Base-by-base conservation (phyloP, 2,113 vertebrate genomes). In the Oncorhynchus gorbuscha region DNA sequence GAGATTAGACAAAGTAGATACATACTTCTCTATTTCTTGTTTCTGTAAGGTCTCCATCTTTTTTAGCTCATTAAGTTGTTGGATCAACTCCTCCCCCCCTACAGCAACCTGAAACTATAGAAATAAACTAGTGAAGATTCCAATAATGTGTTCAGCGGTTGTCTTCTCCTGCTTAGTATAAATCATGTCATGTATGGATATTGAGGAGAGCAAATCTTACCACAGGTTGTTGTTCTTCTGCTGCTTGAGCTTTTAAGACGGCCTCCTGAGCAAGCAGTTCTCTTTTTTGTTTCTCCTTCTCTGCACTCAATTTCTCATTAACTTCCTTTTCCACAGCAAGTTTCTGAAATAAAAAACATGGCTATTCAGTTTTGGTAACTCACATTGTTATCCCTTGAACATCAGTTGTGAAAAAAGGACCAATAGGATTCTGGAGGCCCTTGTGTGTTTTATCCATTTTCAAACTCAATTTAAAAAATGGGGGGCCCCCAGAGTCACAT, bases 11-110 rank as follows among this genome's bases (percentile, higher is more conserved):
- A 45, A 2, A 67, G 65, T 20, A 35, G 32, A n/a, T 11, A 35
- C 30, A 35, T 62, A 86, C 86, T 80, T 89, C 79, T 88, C 76
- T n/a, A 35, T 22, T 8, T 51, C 83, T 79, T 73, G 81, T 26
- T 14, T 89, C 76, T 89, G 82, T 0, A 68, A 20, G 28, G 66
- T 70, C 82, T 45, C 39, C 39, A 3, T 30, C 35, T 69, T 24
- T 73, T 73, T 85, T 45, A 92, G 55, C 9, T 39, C 58, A 64
- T 74, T 18, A 5, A 85, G 58, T 81, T 83, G 67, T 6, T 49
- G 62, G 14, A 59, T 79, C 75, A 78, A 18, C 72, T 77, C 72
- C 18, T 14, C n/a, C 20, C 69, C 65, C 26, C 20, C 72, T 59
- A 12, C 18, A 64, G 22, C 35, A 72, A 68, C 39, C 74, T 82